phyloP scores from a whole-genome alignment of 1,140 invertebrate species.

The Aphelenchoides avenae region DNA sequence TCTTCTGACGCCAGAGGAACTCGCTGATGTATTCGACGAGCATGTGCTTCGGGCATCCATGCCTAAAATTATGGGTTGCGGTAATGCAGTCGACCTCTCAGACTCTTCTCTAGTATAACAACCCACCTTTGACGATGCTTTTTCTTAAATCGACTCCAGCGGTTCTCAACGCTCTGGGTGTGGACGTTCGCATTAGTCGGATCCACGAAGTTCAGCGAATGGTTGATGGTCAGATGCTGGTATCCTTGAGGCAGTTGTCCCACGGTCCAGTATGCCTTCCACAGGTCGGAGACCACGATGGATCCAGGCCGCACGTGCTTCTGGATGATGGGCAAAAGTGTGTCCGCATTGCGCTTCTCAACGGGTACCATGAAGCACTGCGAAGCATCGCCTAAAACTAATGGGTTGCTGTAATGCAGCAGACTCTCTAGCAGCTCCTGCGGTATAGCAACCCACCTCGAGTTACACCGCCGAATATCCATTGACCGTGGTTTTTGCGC shows the following conservation, averaged over 20 bases:
- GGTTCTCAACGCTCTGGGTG: neutral
- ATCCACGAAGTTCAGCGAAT: neutral
- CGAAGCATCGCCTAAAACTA: no score
- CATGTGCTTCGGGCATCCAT: neutral
- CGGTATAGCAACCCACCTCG: no score
- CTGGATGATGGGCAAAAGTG: constrained; percentile 9
- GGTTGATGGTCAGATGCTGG: neutral
- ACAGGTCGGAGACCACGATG: neutral
- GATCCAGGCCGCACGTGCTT: neutral
- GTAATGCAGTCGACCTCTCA: no score
- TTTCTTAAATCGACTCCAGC: constrained; percentile 7
- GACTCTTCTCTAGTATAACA: no score
- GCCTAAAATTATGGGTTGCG: no score
- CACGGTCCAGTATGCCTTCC: neutral
- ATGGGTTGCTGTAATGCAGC: no score
- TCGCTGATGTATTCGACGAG: constrained; percentile 5
- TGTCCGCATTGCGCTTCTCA: constrained; percentile 6
- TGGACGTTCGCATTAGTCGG: constrained; percentile 1
- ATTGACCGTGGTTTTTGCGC: neutral
- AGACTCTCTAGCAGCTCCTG: no score
- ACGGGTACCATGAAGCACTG: constrained; percentile 9
- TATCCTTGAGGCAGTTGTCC: neutral
- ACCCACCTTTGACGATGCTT: no score
- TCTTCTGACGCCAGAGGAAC: constrained; percentile 3
- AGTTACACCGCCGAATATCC: constrained; percentile 8